phyloP scores from a whole-genome alignment of 2,888 invertebrate genomes.

The Proisotoma minuta region DNA sequence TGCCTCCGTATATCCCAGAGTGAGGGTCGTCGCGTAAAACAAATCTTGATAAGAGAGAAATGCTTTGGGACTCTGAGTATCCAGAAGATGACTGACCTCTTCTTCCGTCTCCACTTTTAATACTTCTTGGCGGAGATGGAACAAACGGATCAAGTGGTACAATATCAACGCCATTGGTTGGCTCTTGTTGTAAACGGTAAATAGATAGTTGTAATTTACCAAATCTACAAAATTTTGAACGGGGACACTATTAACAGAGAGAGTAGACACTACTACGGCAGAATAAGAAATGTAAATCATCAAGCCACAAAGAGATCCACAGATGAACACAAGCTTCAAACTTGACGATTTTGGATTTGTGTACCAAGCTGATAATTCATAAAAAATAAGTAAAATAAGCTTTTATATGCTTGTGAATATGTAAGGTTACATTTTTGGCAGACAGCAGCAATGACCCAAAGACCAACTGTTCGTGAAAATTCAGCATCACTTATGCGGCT shows the following conservation, averaged over 20 bases:
- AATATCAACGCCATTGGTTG: conserved; percentile 5
- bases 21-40: conserved; percentile 26
- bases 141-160: conserved; percentile 20
- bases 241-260: conserved; percentile 22
- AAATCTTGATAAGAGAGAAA: conserved; percentile 29
- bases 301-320: conserved; percentile 20
- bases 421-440: conserved; percentile 26
- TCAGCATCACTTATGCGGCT: conserved; percentile 6
- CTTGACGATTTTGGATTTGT: conserved; percentile 9
- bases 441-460: conserved; percentile 17
- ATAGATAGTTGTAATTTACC: conserved; percentile 17
- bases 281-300: conserved; percentile 29
- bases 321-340: conserved; percentile 15
- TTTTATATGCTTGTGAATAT: neutral
- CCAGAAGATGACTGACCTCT: conserved; percentile 28
- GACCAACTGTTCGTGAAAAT: conserved; percentile 8
- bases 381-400: too few relatives aligned
- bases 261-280: conserved; percentile 32
- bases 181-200: conserved; percentile 28
- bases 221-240: conserved; percentile 23
- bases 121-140: conserved; percentile 14
- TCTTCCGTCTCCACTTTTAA: conserved; percentile 18
- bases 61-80: conserved; percentile 9
- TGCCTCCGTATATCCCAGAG: conserved; percentile 23
- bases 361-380: conserved; percentile 19